Percentiles rank a stretch among this genome's conserved stretches.
Evolutionary conservation across 2,888 invertebrate species (phyloP).

Genomic region (Sympetrum striolatum): DNA sequence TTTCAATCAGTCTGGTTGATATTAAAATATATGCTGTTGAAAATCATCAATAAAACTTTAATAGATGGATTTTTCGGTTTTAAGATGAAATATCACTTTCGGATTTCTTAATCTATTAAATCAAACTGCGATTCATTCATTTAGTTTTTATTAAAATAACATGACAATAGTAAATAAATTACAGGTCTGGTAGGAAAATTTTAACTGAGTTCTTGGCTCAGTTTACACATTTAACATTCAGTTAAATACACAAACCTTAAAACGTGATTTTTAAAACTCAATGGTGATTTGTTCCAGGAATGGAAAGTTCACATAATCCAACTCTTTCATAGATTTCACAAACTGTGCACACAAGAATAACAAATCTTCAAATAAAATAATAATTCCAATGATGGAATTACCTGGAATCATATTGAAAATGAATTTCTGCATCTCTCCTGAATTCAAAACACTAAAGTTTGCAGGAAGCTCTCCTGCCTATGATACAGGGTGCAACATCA

Average conservation of each 20-base stretch:
- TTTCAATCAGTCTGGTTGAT: too few species aligned
- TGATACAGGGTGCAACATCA: neutral
- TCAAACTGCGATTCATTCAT: neutral
- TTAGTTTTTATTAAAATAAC: conserved; percentile 41
- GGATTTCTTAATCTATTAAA: neutral
- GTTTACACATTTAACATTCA: neutral
- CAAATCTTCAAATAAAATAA: conserved; percentile 33
- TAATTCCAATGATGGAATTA: neutral
- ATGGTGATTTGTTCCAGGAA: neutral
- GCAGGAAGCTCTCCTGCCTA: conserved; percentile 1
- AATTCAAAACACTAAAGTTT: neutral
- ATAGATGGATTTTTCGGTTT: too few species aligned
- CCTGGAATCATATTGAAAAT: neutral
- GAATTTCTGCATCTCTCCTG: neutral
- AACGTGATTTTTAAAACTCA: neutral
- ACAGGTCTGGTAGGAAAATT: conserved; percentile 1
- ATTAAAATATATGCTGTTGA: too few species aligned
- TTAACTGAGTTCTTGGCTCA: neutral
- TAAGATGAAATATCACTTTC: too few species aligned
- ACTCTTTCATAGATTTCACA: neutral
- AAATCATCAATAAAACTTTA: too few species aligned
- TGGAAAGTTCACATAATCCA: neutral
- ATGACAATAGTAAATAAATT: conserved; percentile 19
- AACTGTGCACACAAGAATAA: neutral
- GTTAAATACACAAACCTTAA: conserved; percentile 10